Evolutionary conservation across 64 coral and sea anemone genomes (phyloP), one percentile per base, ranked within the genome.

Genomic region (Platygyra sinensis): DNA sequence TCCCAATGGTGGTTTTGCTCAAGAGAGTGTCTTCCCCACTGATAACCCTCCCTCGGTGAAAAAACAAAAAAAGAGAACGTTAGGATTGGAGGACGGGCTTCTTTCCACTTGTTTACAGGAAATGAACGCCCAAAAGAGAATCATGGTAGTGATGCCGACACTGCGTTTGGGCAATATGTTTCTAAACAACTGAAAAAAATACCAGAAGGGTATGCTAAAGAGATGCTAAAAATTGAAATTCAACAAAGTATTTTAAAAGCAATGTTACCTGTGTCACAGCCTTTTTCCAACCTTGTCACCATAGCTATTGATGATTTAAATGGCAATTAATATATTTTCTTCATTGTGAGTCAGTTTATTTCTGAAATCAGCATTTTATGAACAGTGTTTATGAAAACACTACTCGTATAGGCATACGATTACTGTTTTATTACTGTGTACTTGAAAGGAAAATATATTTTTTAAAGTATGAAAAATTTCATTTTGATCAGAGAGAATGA

Each of bases 181-280:
- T 76, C 72, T 19, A 88, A 57, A 61, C 67, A 93, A 27, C 32
- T 93, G 71, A 72, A 88, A 38, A 93, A 88, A 73, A 87, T 93
- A 28, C 63, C 77, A 46, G 67, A 93, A 81, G 91, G 67, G 46
- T 93, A 75, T 69, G 76, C 76, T 30, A 93, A 93, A 76, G 91
- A 88, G 38, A 88, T 93, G 76, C 55, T 93, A 27, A 88, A 88
- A 60, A 30, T 82, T 80, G 76, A 87, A 39, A 78, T 93, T 71
- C 83, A 87, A 46, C 74, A 80, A 65, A 39, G 59, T 67, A 71
- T 87, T 60, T 3, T 87, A 28, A 93, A 78, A 59, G 31, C 49
- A 72, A 87, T 78, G 90, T 46, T 86, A 54, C 80, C 89, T 71
- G 28, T 54, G 46, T 18, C 74, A 78, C 73, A 62, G 59, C 17